Evolutionary conservation across 2,888 invertebrate species (phyloP).

Genomic region (Caenorhabditis macrosperma): DNA sequence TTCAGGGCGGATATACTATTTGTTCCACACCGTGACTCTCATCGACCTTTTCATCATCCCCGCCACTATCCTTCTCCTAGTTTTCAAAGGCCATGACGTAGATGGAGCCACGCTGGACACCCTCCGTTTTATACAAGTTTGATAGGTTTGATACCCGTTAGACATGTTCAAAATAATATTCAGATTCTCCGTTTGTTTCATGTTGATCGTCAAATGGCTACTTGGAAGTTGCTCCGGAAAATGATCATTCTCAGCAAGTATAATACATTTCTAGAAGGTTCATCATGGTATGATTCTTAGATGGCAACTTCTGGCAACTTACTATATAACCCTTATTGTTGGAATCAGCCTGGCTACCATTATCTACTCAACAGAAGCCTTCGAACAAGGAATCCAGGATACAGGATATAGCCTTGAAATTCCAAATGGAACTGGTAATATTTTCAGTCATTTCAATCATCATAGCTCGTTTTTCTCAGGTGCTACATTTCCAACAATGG

Average conservation of each 20-base stretch:
- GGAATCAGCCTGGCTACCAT: conserved; percentile 65
- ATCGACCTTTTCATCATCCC: conserved; percentile 72
- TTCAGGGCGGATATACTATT: conserved; percentile 68
- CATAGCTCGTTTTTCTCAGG: conserved; percentile 22
- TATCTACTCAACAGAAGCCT: conserved; percentile 67
- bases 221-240: conserved; percentile 71
- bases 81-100: conserved; percentile 61
- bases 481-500: conserved; percentile 61
- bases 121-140: conserved; percentile 63
- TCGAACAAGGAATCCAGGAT: conserved; percentile 45
- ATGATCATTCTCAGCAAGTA: conserved; percentile 71
- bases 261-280: no score
- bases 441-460: background rate
- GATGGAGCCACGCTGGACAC: conserved; percentile 59
- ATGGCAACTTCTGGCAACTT: conserved; percentile 70
- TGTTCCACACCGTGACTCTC: conserved; percentile 66
- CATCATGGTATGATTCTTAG: no score
- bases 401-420: conserved; percentile 25
- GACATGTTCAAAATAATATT: conserved; percentile 3
- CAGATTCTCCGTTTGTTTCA: conserved; percentile 76
- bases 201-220: conserved; percentile 75
- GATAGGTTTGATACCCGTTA: background rate
- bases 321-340: conserved; percentile 72
- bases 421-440: conserved; percentile 28
- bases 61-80: conserved; percentile 70